Percentiles rank a stretch among this genome's conserved stretches.
Conservation (phyloP, 2,888 invertebrate species). For the Bombyx huttoni region DNA sequence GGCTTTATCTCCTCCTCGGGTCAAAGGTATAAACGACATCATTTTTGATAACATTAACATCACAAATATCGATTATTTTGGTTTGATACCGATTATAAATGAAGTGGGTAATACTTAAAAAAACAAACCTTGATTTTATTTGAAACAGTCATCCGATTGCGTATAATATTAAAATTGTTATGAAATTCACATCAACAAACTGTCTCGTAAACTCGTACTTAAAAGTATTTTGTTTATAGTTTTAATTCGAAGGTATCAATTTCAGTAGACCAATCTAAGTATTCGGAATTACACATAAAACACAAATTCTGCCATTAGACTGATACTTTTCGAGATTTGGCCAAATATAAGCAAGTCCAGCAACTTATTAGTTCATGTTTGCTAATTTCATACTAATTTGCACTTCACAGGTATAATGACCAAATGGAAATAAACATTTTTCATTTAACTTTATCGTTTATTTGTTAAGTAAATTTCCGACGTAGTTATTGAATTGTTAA, state of each 20-base stretch:
- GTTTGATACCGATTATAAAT: not conserved
- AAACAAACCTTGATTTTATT: not conserved
- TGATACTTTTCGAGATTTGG: not conserved
- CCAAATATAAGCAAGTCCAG: not conserved
- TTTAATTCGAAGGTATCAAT: too few species aligned
- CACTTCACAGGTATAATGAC: not conserved
- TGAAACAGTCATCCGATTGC: too few species aligned
- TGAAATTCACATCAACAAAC: too few species aligned
- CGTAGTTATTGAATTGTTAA: too few species aligned
- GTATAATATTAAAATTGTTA: too few species aligned
- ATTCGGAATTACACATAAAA: not conserved
- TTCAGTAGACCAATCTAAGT: too few species aligned
- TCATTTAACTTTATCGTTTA: not conserved
- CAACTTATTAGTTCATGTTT: not conserved
- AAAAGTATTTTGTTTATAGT: too few species aligned
- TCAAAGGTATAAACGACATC: conserved; percentile 20
- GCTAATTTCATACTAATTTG: not conserved
- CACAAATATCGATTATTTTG: not conserved
- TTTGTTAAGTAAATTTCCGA: too few species aligned
- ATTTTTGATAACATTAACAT: not conserved
- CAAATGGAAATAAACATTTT: not conserved
- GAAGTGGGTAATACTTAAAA: not conserved
- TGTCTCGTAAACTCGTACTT: too few species aligned
- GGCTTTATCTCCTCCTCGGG: conserved; percentile 21
- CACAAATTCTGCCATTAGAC: not conserved